Base-by-base conservation (phyloP, 1,140 invertebrate species). In the Hyposmocoma kahamanoa region DNA sequence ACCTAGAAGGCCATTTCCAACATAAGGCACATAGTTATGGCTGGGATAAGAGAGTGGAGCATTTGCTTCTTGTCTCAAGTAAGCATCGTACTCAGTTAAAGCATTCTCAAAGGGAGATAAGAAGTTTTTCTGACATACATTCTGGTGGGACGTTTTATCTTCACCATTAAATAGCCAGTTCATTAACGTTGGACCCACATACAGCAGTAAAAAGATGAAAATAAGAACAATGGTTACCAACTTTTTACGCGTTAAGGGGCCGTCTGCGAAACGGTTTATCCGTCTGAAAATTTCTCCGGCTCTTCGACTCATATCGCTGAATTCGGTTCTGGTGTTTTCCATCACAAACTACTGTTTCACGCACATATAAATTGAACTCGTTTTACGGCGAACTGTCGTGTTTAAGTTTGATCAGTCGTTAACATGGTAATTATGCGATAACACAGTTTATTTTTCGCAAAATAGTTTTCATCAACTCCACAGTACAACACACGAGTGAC, bases 1-100 rank as follows among this genome's bases (percentile, higher is more conserved):
- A 0, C 92, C 94, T 56, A 95, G 82, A 42, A 92, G 81, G 2
- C 94, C 94, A 87, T 96, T 95, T 44, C 94, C 94, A 21, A 94
- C 88, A 75, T 94, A 95, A 63, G 93, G 91, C 64, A 93, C 87
- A 72, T 90, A 93, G 46, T 88, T 82, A 42, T 89, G 84, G 53
- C 91, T 89, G 11, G 69, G 42, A 20, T 72, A 74, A 3, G 78
- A 71, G 22, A 89, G 71, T 19, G 83, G 68, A 3, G 86, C 80
- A 38, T 87, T 64, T 42, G 90, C 88, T 61, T 89, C 74, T 53
- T 89, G 89, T 53, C 90, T 87, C 49, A 95, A 86, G 68, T 93
- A 91, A 10, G 90, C 91, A 81, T 94, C 91, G 63, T 91, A 91
- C 43, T 91, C 88, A 17, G 81, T 70, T 30, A 89, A 77, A 59